Evolutionary conservation across 2,888 invertebrate species (phyloP), one percentile per base, ranked within the genome.

Genomic region (Netelia inedita): DNA sequence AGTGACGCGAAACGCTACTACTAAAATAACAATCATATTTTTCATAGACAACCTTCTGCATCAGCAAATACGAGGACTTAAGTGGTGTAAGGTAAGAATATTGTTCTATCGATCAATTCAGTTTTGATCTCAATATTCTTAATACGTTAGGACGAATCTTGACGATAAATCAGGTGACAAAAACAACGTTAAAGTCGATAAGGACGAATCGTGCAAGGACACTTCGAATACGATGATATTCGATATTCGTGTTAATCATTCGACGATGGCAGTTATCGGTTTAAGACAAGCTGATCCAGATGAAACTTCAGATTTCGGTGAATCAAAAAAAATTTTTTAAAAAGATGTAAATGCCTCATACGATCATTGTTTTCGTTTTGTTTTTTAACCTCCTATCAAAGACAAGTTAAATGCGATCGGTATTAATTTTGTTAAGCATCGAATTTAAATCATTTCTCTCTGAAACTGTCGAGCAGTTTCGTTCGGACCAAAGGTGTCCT

Each of bases 401-500:
- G 10, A 14, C 14, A 14, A 14, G 46, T 46, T 46, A 10, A 46
- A 10, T 46, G 46, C 14, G 11, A 46, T 46, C 11, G 14, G 14
- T 46, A 46, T 46, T 46, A 46, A 46, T 46, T 46, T 46, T 46
- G 14, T 46, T 46, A 46, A 46, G 46, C 46, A 14, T 46, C 14
- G 46, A 46, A 46, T 2, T 14, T 35, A 6, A 6, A 35, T 35
- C 5, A 6, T 35, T 35, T 53, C 16, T 53, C n/a, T 53, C 53
- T 14, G 16, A 57, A 57, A 57, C 57, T 19, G 9, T 5, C 16
- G 19, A 19, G 57, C 19, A 55, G 5, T 55, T 55, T 16, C 19
- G 19, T 16, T 57, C 16, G 82, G 82, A 86, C 88, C 91, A 88
- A 87, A 89, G 91, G 89, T 87, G 89, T 91, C 92, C 86, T 94